Base-by-base conservation (phyloP, 2,888 invertebrate genomes). In the Imbricaverruca yamaguchii region DNA sequence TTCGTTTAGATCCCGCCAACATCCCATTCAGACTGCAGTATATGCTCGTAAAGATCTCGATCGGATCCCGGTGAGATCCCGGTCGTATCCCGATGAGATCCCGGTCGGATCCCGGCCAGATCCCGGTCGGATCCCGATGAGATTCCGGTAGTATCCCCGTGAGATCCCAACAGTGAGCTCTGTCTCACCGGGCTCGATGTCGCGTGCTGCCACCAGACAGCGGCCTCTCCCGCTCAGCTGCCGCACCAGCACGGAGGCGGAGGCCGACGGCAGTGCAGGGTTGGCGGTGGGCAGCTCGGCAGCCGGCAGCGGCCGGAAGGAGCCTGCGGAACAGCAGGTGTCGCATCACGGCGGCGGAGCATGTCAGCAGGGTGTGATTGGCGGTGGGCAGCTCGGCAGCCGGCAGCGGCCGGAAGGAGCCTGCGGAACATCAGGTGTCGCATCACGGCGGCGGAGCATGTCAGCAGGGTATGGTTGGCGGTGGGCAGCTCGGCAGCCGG, bases 111-210 rank as follows among this genome's bases (percentile, higher is more conserved):
- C 39, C 39, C 39, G 39, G 39, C 4, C 2, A 39, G 39, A 39
- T 39, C 39, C 39, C 39, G 39, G 39, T 39, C 39, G 39, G 1
- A 39, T 39, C 39, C 39, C 39, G 39, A 39, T 39, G 39, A 39
- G 39, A 39, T 39, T 39, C 39, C 39, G 39, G 39, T 4, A 1
- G 39, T 1, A 39, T 39, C 39, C 39, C 39, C 2, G 39, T 39
- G 39, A 39, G 39, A 39, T 39, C 39, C 39, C 39, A 39, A 1
- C 39, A 39, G 39, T 39, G 39, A 39, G 39, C 39, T 39, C 39
- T 39, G 39, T 59, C 80, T 80, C 80, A 65, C 80, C 80, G 15
- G 80, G 80, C 23, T 15, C 13, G 21, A 80, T 15, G 67, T 65
- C 67, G 11, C 80, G 65, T 4, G 67, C 53, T 18, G 80, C 80